These are phyloP conservation scores for Ascidia mentula DNA, from an alignment of 23 tunicate species.

Conservation along the genomic window DNA sequence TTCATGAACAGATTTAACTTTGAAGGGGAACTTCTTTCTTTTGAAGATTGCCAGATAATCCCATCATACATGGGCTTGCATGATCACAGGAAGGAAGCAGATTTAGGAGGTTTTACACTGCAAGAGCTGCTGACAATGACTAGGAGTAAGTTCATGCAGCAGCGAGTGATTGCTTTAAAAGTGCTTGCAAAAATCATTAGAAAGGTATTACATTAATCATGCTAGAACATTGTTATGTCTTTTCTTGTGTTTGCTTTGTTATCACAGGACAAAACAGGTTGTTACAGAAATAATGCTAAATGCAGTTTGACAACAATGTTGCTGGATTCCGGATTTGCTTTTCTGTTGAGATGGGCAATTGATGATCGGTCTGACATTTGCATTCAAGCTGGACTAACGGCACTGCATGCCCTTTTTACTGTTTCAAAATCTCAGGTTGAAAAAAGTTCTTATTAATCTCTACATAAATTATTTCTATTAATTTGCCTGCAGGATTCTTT, in stretches of 20 bases:
- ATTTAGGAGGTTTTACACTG: slow-evolving; percentile 67
- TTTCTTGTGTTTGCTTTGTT: background rate
- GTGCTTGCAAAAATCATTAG: slow-evolving; percentile 45
- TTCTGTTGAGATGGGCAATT: slow-evolving; percentile 67
- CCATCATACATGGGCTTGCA: slow-evolving; percentile 80
- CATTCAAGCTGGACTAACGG: slow-evolving; percentile 44
- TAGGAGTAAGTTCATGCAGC: slow-evolving; percentile 59
- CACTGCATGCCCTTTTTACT: slow-evolving; percentile 28
- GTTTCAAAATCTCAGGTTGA: slow-evolving; percentile 5
- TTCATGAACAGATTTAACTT: slow-evolving; percentile 61
- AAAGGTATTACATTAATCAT: slow-evolving; percentile 19
- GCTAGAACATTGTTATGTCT: too few relatives aligned
- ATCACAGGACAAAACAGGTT: background rate
- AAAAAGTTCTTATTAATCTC: background rate
- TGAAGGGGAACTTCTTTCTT: slow-evolving; percentile 49
- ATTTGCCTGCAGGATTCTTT: slow-evolving; percentile 15
- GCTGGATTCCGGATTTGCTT: slow-evolving; percentile 64
- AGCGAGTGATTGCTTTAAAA: slow-evolving; percentile 63
- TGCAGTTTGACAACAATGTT: background rate
- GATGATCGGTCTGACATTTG: slow-evolving; percentile 68
- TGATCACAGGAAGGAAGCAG: slow-evolving; percentile 72
- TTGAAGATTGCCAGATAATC: slow-evolving; percentile 34
- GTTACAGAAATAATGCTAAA: background rate
- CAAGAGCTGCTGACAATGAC: slow-evolving; percentile 62
- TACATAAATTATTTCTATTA: background rate